Base-by-base conservation (phyloP, 2,113 vertebrate genomes). In the Etheostoma cragini region DNA sequence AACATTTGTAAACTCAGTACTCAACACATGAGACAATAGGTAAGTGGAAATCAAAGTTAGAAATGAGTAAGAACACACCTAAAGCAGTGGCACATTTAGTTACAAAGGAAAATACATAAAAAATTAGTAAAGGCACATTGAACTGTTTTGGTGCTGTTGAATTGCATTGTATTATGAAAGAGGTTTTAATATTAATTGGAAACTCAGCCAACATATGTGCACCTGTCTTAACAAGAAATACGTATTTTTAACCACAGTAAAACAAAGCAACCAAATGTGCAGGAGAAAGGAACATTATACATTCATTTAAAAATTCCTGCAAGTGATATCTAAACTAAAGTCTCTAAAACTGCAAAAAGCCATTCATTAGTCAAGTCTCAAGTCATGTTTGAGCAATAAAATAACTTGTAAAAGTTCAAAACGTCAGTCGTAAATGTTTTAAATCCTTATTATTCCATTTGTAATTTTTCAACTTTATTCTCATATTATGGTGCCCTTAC, bases 151-250 rank as follows among this genome's bases (percentile, higher is more conserved):
- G 7, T 38, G 42, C 15, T n/a, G 52, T 12, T 64, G 45, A 50
- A 63, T 52, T 78, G 73, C 15, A 35, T 3, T 87, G 54, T 22
- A 49, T 45, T 38, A 38, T 3, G 7, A 54, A 54, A 64, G 6
- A 33, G 26, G 11, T 45, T 64, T 64, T 13, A 26, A 15, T 26
- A 52, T 42, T 13, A 24, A 21, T 6, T 63, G 16, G 21, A 47
- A 52, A 42, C 72, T 53, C 8, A n/a, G 30, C 15, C 0, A 72
- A 72, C 26, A 45, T 24, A n/a, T 30, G 33, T 21, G 24, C 14
- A 53, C 15, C 2, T 11, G 21, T 47, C 22, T 11, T 22, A 17
- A 65, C 42, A 66, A 42, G 10, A 42, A 49, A 49, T 66, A 3
- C 10, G 5, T 16, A 5, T 38, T 16, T 50, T 33, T 13, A 52